A percentile compares a stretch with the other conserved stretches of the same genome.
Conservation (phyloP, 2,888 invertebrate genomes). For the Notocelia uddmanniana region DNA sequence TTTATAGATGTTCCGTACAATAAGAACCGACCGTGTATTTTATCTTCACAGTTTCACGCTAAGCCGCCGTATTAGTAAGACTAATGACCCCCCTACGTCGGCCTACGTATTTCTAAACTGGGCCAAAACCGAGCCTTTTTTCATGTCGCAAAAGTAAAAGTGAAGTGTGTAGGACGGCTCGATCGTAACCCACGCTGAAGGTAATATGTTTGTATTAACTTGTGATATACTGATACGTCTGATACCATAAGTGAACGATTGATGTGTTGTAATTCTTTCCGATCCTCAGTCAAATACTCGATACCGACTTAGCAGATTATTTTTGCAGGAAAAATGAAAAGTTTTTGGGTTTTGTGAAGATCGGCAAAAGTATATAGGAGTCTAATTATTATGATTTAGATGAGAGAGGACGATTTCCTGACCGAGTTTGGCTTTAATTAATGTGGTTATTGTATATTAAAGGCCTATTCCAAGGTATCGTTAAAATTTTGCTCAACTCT, state of each 20-base stretch:
- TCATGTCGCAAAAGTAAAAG: conserved; percentile 37
- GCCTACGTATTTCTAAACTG: conserved; percentile 32
- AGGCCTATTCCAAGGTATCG: too few relatives aligned
- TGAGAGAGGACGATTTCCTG: too few relatives aligned
- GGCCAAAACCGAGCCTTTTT: conserved; percentile 28
- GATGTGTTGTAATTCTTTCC: not conserved
- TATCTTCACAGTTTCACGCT: not conserved
- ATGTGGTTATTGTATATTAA: too few relatives aligned
- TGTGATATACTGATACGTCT: conserved; percentile 1
- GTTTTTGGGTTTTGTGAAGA: too few relatives aligned
- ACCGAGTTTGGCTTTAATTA: too few relatives aligned
- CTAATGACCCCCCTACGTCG: conserved; percentile 19
- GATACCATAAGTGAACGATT: not conserved
- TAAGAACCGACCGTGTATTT: too few relatives aligned
- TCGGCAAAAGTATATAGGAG: too few relatives aligned
- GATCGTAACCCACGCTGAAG: conserved; percentile 15
- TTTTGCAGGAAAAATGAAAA: not conserved
- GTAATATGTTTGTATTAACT: conserved; percentile 20
- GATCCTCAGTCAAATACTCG: not conserved
- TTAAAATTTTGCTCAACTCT: too few relatives aligned
- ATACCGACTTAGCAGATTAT: not conserved
- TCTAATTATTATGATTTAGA: too few relatives aligned
- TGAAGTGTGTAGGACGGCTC: conserved; percentile 36
- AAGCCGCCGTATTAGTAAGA: conserved; percentile 25
- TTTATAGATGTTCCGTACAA: too few relatives aligned